phyloP scores from a whole-genome alignment of 2,797 vertebrate species.

The Austrolebias charrua region DNA sequence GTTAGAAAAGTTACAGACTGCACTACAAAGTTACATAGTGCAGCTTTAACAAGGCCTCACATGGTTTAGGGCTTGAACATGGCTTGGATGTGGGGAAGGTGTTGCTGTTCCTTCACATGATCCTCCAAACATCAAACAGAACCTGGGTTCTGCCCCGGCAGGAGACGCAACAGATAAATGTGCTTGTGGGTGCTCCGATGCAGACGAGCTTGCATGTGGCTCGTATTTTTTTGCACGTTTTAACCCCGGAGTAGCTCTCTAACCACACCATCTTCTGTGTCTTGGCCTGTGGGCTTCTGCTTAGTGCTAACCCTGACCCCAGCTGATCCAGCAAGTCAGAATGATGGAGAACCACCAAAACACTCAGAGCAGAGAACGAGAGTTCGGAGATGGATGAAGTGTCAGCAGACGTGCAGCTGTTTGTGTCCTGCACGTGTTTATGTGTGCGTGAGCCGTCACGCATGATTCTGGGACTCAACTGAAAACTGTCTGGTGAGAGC shows the following conservation, averaged over 20 bases:
- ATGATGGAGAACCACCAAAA: constrained; percentile 36
- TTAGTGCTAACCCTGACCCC: constrained; percentile 55
- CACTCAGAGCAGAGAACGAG: constrained; percentile 66
- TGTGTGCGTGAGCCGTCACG: constrained; percentile 34
- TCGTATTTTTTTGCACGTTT: constrained; percentile 50
- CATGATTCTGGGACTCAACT: constrained; percentile 72
- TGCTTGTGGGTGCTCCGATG: constrained; percentile 19
- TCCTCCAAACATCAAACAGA: constrained; percentile 78
- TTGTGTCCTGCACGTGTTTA: constrained; percentile 31
- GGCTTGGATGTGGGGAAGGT: constrained; percentile 52
- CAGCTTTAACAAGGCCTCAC: too few relatives aligned
- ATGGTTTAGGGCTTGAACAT: constrained; percentile 14
- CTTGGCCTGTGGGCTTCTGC: constrained; percentile 57
- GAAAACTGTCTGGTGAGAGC: constrained; percentile 77
- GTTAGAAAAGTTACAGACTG: too few relatives aligned
- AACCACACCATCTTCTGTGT: constrained; percentile 38
- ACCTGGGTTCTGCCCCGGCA: constrained; percentile 65
- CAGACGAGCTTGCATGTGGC: constrained; percentile 44
- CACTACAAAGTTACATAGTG: too few relatives aligned
- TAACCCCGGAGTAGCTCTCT: constrained; percentile 48
- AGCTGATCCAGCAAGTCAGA: constrained; percentile 65
- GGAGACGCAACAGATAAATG: constrained; percentile 47
- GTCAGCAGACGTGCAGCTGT: constrained; percentile 72
- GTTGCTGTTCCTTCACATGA: constrained; percentile 65
- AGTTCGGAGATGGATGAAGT: constrained; percentile 71